Base-by-base conservation (phyloP, 1,140 invertebrate genomes). In the Cotesia glomerata region DNA sequence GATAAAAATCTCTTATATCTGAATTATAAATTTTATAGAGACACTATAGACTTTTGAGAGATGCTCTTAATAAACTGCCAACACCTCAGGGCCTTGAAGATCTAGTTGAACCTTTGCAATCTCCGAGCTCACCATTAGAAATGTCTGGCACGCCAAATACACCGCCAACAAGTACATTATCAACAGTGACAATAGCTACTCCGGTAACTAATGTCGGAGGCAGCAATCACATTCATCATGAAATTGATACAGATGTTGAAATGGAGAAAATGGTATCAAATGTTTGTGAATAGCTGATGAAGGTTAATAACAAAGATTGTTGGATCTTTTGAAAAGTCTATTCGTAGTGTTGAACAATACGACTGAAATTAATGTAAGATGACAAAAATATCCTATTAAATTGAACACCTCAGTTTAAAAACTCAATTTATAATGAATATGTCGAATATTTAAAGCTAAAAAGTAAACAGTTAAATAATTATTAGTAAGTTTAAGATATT, bases 41-140 rank as follows among this genome's bases (percentile, higher is more conserved):
- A 69, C 92, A 95, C 82, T 95, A 94, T 83, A 91, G 91, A 74
- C 91, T 93, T 78, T 85, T 95, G 73, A 90, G 93, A 73, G 93
- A 94, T 83, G 94, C 95, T 85, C 85, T 95, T 74, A 90, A 91
- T 26, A 95, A 94, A 87, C 86, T 96, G 79, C 91, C 92, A 78
- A 91, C 92, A 8, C 94, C 93, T 3, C 86, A 90, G 56, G 92
- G 92, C 3, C 84, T 95, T 14, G 92, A 93, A 78, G 92, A 93
- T 76, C 83, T 93, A 72, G 91, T 90, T 73, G 90, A 90, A 73
- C 90, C 91, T 9, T 88, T 87, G 81, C 90, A 78, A 81, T 90
- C 77, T 74, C 87, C 78, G 66, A 85, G 77, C 72, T 88, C 77
- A 14, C 85, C 78, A 7, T 77, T 82, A 61, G 84, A 84, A 71